Base-by-base conservation (phyloP, 2,888 invertebrate species). In the Drosophila lutescens region DNA sequence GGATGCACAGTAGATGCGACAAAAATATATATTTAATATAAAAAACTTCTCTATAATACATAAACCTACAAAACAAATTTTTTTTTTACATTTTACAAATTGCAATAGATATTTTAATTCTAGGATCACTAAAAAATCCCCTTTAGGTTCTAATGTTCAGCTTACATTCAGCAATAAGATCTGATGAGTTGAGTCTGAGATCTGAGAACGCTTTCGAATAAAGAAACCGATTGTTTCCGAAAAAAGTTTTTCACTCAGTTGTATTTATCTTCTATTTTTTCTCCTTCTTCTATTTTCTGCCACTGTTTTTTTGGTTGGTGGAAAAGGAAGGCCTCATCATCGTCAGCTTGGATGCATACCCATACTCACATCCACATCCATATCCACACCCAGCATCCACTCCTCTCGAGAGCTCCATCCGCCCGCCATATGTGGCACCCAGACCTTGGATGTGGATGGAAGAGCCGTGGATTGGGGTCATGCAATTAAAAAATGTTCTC, bases 401-500 rank as follows among this genome's bases (percentile, higher is more conserved):
- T n/a, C 46, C 46, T n/a, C 15, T 49, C 49, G 30, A 49, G 32
- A 30, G 32, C 49, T 49, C 17, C 49, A 49, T 32, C 32, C 36
- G 10, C 12, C 32, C 47, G 30, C 51, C 51, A 51, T 36, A 36
- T 36, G 51, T 36, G 36, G 36, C 34, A 49, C 32, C 32, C 13
- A 20, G 49, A 49, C 49, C 49, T 49, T 43, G 43, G 41, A 26
- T 26, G 26, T 46, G 46, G 30, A 30, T 32, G 15, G 17, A 17
- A 47, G 17, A 47, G 47, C 47, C 47, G 47, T 34, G 49, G 49
- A 49, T 34, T 49, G 49, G 49, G 49, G 49, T 32, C 49, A 34
- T 49, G 49, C 49, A 49, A 49, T 49, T 49, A 49, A 49, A 49
- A 49, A 49, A 49, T 49, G 49, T 49, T 47, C 15, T 49, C 32